phyloP scores from a whole-genome alignment of 2,888 invertebrate species.

The Dasypolia templi region DNA sequence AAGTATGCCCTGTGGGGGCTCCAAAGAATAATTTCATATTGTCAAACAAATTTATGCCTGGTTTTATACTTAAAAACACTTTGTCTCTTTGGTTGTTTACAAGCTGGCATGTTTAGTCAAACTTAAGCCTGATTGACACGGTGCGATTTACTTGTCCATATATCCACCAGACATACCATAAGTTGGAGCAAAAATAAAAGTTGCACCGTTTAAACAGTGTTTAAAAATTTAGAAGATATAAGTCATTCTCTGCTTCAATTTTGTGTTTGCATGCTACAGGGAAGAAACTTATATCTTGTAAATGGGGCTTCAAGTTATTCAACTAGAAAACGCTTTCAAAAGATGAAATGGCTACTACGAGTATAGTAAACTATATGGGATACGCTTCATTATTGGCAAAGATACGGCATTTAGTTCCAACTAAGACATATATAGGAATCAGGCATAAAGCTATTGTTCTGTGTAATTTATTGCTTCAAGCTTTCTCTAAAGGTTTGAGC shows the following conservation, averaged over 20 bases:
- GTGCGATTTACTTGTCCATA: background rate
- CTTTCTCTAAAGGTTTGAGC: constrained; percentile 41
- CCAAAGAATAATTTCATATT: background rate
- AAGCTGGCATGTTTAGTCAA: background rate
- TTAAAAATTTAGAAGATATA: background rate
- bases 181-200: background rate
- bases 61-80: background rate
- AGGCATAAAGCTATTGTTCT: constrained; percentile 40
- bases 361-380: constrained; percentile 12
- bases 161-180: background rate
- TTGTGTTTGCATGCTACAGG: background rate
- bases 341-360: constrained; percentile 17
- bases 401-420: constrained; percentile 33
- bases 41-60: background rate
- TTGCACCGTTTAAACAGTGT: background rate
- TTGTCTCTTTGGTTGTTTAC: too few relatives aligned
- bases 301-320: background rate
- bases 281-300: background rate
- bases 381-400: constrained; percentile 21
- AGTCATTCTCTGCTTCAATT: background rate
- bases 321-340: constrained; percentile 40
- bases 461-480: constrained; percentile 45
- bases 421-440: constrained; percentile 39
- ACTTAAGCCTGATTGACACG: background rate
- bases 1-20: background rate